Evolutionary conservation across 2,797 vertebrate genomes (phyloP).

Genomic region (Smutsia gigantea): DNA sequence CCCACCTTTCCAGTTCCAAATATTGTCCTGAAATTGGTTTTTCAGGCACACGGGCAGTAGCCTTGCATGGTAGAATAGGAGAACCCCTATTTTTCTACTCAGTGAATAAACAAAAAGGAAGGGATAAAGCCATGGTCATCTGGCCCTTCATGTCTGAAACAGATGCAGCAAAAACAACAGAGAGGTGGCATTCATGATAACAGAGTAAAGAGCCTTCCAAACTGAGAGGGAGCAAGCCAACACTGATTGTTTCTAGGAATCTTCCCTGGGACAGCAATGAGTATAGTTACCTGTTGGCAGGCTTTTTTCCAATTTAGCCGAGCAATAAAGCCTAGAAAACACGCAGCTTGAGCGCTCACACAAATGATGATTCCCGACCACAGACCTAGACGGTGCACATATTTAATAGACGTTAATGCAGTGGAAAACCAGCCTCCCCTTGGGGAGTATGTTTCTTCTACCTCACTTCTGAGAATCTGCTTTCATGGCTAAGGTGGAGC

Average conservation of each 20-base stretch:
- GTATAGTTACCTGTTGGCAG: constrained; percentile 89
- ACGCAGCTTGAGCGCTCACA: constrained; percentile 86
- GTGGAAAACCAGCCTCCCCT: not conserved
- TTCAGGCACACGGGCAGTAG: not conserved
- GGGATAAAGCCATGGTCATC: not conserved
- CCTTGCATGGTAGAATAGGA: not conserved
- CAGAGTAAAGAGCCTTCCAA: not conserved
- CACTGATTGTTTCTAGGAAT: not conserved
- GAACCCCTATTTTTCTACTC: not conserved
- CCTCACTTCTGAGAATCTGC: not conserved
- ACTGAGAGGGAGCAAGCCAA: not conserved
- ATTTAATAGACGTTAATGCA: not conserved
- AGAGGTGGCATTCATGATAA: not conserved
- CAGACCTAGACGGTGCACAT: constrained; percentile 86
- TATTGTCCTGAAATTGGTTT: not conserved
- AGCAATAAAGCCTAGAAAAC: constrained; percentile 87
- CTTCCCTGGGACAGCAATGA: not conserved
- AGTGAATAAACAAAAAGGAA: not conserved
- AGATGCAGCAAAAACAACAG: not conserved
- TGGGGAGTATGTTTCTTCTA: not conserved
- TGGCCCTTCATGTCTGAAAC: not conserved
- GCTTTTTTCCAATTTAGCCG: constrained; percentile 91
- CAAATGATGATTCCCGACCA: constrained; percentile 91
- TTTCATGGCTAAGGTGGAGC: rapidly evolving
- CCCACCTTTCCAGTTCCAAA: not conserved